phyloP scores from a whole-genome alignment of 2,113 vertebrate species.

The Poeciliopsis prolifica region DNA sequence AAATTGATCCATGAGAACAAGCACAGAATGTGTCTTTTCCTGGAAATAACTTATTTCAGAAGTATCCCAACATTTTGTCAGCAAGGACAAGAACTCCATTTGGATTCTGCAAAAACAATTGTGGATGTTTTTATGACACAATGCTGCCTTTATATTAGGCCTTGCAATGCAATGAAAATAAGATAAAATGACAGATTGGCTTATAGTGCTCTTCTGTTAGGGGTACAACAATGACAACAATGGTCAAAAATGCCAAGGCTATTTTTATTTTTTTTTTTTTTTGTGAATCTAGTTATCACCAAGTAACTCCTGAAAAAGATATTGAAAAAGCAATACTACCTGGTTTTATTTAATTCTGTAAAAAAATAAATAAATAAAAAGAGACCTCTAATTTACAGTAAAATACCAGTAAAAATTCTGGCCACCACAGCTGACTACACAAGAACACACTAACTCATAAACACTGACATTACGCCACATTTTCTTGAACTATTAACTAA shows the following conservation, averaged over 20 bases:
- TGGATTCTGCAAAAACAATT: slow-evolving; percentile 17
- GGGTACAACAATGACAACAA: not conserved
- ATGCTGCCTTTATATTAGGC: slow-evolving; percentile 10
- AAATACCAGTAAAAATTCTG: no score
- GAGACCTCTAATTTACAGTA: no score
- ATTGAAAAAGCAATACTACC: not conserved
- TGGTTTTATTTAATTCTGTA: no score
- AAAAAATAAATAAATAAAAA: no score
- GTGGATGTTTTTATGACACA: not conserved
- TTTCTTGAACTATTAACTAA: not conserved
- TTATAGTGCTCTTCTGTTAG: slow-evolving; percentile 38
- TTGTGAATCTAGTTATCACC: not conserved
- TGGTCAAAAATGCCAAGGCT: no score
- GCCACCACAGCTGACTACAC: no score
- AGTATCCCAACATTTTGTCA: not conserved
- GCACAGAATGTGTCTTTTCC: not conserved
- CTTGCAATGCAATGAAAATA: slow-evolving; percentile 17
- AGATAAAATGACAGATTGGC: slow-evolving; percentile 35
- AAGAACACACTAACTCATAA: no score
- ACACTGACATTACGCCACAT: no score
- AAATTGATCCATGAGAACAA: not conserved
- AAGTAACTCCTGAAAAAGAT: not conserved
- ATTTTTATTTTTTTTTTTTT: no score
- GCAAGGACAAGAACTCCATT: slow-evolving; percentile 1
- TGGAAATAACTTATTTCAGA: not conserved